Conservation (phyloP, 1,140 invertebrate species). For the Diplogasteroides magnus region DNA sequence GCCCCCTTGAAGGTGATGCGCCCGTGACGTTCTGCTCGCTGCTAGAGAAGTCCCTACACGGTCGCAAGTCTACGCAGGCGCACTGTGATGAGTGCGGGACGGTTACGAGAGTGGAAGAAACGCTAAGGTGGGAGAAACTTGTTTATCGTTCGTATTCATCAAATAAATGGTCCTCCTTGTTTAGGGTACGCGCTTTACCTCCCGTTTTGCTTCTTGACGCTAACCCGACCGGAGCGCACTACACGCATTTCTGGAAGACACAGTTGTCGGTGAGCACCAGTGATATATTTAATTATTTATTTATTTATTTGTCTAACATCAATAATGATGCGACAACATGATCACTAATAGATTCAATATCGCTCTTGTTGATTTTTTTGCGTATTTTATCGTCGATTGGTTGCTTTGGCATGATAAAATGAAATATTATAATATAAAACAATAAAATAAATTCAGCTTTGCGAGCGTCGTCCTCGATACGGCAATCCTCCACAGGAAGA, state of each 20-base stretch:
- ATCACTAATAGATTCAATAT: too few species aligned
- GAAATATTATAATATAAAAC: too few species aligned
- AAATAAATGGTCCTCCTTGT: too few species aligned
- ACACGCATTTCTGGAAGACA: constrained; percentile 10
- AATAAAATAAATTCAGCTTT: constrained; percentile 8
- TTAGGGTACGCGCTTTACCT: neutral
- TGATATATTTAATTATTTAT: too few species aligned
- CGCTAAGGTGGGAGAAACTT: constrained; percentile 6
- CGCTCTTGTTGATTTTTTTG: too few species aligned
- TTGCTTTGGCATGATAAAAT: too few species aligned
- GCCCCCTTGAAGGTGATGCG: constrained; percentile 7
- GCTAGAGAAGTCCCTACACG: constrained; percentile 16
- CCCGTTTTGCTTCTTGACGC: constrained; percentile 9
- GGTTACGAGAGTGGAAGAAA: constrained; percentile 14
- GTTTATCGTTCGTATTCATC: neutral
- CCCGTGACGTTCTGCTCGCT: constrained; percentile 15
- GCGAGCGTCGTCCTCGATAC: constrained; percentile 15
- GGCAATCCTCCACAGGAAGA: neutral
- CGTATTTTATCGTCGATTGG: neutral
- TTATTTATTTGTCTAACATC: too few species aligned
- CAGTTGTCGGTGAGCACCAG: constrained; percentile 10
- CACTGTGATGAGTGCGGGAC: constrained; percentile 12
- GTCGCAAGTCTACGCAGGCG: neutral
- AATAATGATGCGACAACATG: too few species aligned
- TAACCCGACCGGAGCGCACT: constrained; percentile 2